These are phyloP conservation scores for Nymphalis urticae DNA, from an alignment of 2,888 invertebrate species.

Conservation along the genomic window DNA sequence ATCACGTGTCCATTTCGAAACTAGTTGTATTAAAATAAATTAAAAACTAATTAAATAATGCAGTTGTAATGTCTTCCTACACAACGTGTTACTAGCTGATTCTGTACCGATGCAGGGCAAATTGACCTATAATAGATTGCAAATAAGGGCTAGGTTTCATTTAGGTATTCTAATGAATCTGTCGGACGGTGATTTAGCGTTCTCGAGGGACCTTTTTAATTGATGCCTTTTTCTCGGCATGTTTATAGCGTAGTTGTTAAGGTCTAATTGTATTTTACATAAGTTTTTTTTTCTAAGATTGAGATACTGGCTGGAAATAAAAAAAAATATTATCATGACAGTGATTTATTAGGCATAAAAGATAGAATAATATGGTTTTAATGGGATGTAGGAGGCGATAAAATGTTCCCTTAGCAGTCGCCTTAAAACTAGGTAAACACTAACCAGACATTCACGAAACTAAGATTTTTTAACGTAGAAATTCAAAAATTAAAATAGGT, in stretches of 20 bases:
- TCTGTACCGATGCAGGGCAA: slow-evolving; percentile 18
- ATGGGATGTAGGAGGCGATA: too few species aligned
- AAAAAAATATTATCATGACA: too few species aligned
- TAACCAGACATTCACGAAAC: too few species aligned
- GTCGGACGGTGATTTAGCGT: slow-evolving; percentile 55
- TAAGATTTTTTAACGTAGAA: too few species aligned
- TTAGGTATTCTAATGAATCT: slow-evolving; percentile 52
- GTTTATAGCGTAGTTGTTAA: slow-evolving; percentile 52
- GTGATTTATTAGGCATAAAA: too few species aligned
- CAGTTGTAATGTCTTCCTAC: slow-evolving; percentile 20
- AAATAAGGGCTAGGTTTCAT: slow-evolving; percentile 38
- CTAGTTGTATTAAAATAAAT: slow-evolving; percentile 9
- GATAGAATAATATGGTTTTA: too few species aligned
- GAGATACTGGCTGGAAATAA: too few species aligned
- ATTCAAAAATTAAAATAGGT: too few species aligned
- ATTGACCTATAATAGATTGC: slow-evolving; percentile 25
- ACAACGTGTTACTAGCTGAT: neutral
- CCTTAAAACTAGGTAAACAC: too few species aligned
- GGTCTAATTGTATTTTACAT: slow-evolving; percentile 17
- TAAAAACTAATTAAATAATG: slow-evolving; percentile 15
- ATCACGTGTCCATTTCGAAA: slow-evolving; percentile 2
- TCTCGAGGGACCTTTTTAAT: slow-evolving; percentile 59
- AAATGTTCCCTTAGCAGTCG: too few species aligned
- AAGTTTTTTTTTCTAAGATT: neutral
- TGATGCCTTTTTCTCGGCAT: slow-evolving; percentile 65